Base-by-base conservation (phyloP, 2,888 invertebrate genomes). In the Troides helena region DNA sequence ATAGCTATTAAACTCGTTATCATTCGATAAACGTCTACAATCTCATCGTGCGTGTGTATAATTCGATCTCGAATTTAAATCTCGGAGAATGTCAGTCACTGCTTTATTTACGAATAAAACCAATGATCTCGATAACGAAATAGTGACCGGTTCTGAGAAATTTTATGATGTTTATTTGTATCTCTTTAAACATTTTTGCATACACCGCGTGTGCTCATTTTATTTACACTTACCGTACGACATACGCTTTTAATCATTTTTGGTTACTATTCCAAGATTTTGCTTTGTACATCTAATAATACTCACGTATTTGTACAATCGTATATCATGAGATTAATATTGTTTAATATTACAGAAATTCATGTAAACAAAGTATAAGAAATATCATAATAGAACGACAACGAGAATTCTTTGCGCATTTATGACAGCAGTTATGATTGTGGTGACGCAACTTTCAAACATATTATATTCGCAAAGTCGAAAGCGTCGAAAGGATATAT, bases 51-150 rank as follows among this genome's bases (percentile, higher is more conserved):
- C 53, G 14, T 25, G 36, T 43, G 23, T 14, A 56, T 57, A 58
- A 61, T 62, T 62, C 62, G 58, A 14, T 66, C n/a, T 25, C 30
- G 25, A 69, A 65, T 66, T 66, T 36, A 21, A 62, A 62, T 69
- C 62, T 50, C 61, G 46, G 43, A 5, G 30, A 56, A 46, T 21
- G 21, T 56, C 65, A 21, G 62, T 59, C 30, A 12, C 62, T 56
- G n/a, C 25, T 25, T 62, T 70, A 70, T 70, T 66, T 63, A 46
- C 25, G 67, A 23, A 50, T 23, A 46, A 63, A 50, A 53, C 18
- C 46, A 18, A 63, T 50, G 62, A 50, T 66, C 58, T 23, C 58
- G 36, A 69, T 58, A 69, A 46, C 61, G 61, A 65, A 60, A 57
- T 56, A 43, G 30, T 18, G 36, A 46, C 65, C 46, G 30, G 6